Conservation (phyloP, 1,140 invertebrate genomes). For the Macrobrachium nipponense region DNA sequence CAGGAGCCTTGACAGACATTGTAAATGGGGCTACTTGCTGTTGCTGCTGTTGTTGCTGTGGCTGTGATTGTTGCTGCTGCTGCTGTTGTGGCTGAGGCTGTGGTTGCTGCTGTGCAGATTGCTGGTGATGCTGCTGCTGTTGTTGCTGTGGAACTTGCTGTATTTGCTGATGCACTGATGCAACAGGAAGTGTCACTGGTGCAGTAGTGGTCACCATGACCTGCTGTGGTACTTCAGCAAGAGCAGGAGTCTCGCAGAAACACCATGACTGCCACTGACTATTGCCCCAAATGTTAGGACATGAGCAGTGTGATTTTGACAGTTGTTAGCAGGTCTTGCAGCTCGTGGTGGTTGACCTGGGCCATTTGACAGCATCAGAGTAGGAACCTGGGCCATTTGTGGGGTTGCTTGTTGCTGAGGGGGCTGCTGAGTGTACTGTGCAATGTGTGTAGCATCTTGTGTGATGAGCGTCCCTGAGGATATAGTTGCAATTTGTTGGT, state of each 20-base stretch:
- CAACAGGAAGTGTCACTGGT: conserved; percentile 31
- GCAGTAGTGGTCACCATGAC: conserved; percentile 48
- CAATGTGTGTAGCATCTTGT: conserved; percentile 24
- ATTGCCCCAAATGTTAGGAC: conserved; percentile 57
- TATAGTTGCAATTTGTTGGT: conserved; percentile 23
- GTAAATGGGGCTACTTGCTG: conserved; percentile 31
- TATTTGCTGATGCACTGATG: conserved; percentile 28
- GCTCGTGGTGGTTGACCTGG: conserved; percentile 54
- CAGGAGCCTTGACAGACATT: conserved; percentile 46
- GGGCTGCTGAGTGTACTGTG: conserved; percentile 6
- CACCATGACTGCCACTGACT: conserved; percentile 64
- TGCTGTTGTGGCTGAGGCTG: conserved; percentile 31
- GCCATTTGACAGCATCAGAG: conserved; percentile 54
- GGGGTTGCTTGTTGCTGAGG: conserved; percentile 10
- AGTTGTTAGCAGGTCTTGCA: conserved; percentile 58
- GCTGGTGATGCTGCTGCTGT: no score
- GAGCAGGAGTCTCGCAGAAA: conserved; percentile 58
- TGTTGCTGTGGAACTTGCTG: no score
- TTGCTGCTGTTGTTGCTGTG: conserved; percentile 31
- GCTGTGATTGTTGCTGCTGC: conserved; percentile 25
- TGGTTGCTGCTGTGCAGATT: not conserved
- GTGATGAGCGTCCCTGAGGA: conserved; percentile 24
- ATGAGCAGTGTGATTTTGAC: conserved; percentile 60
- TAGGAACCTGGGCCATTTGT: conserved; percentile 46
- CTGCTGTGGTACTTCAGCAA: conserved; percentile 32